Evolutionary conservation across 2,113 vertebrate species (phyloP).

Genomic region (Gopherus evgoodei): DNA sequence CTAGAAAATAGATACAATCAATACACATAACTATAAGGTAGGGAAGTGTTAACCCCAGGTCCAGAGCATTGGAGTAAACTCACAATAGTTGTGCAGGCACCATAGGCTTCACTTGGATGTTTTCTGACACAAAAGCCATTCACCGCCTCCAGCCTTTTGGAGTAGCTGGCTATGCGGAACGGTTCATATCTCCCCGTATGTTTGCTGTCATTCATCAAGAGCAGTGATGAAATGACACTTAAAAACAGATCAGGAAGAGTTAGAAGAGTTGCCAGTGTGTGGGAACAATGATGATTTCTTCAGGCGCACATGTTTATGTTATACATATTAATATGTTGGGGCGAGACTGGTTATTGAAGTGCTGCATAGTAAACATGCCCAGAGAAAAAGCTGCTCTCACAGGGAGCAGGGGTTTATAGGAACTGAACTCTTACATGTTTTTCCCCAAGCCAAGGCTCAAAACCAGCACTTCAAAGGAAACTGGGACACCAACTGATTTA

Average conservation of each 20-base stretch:
- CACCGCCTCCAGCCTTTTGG: not conserved
- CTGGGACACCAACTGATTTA: not conserved
- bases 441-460: not conserved
- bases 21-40: conserved; percentile 9
- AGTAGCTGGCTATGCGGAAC: not conserved
- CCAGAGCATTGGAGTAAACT: not conserved
- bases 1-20: not conserved
- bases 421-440: not conserved
- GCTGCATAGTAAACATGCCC: not conserved
- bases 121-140: not conserved
- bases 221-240: not conserved
- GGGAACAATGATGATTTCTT: not conserved
- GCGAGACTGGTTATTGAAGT: not conserved
- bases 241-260: not conserved
- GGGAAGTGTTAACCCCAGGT: not conserved
- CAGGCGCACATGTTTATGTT: not conserved
- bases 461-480: not conserved
- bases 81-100: not conserved
- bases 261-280: not conserved
- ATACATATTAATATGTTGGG: not conserved
- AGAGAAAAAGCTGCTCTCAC: not conserved
- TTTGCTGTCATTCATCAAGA: not conserved
- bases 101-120: not conserved
- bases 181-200: fast-evolving
- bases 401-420: not conserved